These are phyloP conservation scores for Drosophila infuscata DNA, from an alignment of 2,888 invertebrate species.

Conservation along the genomic window DNA sequence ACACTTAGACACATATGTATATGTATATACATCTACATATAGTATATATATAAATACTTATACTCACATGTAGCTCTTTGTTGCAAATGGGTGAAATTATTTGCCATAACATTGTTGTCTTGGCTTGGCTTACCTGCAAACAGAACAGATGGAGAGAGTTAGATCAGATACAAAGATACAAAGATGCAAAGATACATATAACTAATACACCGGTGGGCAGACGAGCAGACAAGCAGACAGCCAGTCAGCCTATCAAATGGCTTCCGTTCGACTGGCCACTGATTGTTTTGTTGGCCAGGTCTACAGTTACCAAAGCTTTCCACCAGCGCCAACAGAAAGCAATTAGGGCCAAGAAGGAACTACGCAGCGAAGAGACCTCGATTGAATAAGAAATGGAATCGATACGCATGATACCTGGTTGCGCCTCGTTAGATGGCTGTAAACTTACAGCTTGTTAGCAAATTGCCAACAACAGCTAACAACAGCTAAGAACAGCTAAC, in stretches of 20 bases:
- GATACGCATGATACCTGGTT: conserved; percentile 31
- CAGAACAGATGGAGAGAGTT: conserved; percentile 6
- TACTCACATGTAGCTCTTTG: conserved; percentile 16
- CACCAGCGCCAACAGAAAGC: conserved; percentile 32
- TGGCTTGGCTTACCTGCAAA: conserved; percentile 44
- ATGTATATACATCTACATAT: not conserved
- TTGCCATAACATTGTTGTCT: conserved; percentile 28
- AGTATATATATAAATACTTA: not conserved
- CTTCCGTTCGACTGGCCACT: conserved; percentile 53
- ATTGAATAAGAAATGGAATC: conserved; percentile 8
- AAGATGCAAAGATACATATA: conserved; percentile 6
- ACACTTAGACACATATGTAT: conserved; percentile 5
- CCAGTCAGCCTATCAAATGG: conserved; percentile 44
- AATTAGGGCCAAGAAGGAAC: conserved; percentile 38
- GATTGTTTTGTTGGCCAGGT: conserved; percentile 45
- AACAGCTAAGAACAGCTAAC: not conserved
- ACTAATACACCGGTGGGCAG: not conserved
- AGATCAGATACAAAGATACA: conserved; percentile 12
- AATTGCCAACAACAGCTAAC: not conserved
- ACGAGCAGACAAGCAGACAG: not conserved
- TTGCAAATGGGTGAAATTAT: conserved; percentile 33
- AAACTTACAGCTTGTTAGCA: conserved; percentile 30
- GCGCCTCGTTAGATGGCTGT: conserved; percentile 25
- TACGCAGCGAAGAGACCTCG: conserved; percentile 4
- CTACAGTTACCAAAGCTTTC: conserved; percentile 16